A percentile compares a stretch with the other conserved stretches of the same genome.
Conservation (phyloP, 2,888 invertebrate species). For the Polymixis flavicincta region DNA sequence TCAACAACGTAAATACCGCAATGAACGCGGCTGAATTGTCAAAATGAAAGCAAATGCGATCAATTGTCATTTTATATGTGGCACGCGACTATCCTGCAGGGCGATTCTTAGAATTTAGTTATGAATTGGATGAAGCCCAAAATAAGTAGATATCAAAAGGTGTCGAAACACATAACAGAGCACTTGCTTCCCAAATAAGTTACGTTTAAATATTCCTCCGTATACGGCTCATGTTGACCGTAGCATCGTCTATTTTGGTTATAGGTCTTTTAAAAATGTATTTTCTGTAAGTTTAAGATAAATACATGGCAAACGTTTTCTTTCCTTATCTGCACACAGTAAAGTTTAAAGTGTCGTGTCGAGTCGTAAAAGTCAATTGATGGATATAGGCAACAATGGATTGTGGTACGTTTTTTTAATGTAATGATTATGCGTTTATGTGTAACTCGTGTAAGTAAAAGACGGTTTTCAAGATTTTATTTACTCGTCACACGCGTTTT, state of each 20-base stretch:
- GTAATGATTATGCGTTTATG: constrained; percentile 31
- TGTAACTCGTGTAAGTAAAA: background rate
- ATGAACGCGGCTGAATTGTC: no score
- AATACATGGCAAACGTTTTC: background rate
- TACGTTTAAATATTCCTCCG: no score
- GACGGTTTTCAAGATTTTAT: background rate
- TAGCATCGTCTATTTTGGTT: background rate
- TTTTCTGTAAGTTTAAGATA: background rate
- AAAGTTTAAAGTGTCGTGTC: constrained; percentile 25
- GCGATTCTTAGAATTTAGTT: no score
- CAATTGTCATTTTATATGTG: no score
- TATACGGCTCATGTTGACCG: background rate
- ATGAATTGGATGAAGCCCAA: no score
- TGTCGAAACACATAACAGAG: no score
- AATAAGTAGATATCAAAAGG: no score
- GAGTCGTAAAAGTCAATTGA: constrained; percentile 51
- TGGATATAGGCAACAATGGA: constrained; percentile 58
- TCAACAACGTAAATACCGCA: no score
- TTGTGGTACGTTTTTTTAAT: constrained; percentile 17
- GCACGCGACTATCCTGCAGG: no score
- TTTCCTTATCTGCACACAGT: constrained; percentile 31
- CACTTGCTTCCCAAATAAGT: no score
- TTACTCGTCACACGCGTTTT: background rate
- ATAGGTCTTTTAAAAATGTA: background rate
- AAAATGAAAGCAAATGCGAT: no score